Conservation (phyloP, 2,888 invertebrate genomes). For the Agapetus fuscipes region DNA sequence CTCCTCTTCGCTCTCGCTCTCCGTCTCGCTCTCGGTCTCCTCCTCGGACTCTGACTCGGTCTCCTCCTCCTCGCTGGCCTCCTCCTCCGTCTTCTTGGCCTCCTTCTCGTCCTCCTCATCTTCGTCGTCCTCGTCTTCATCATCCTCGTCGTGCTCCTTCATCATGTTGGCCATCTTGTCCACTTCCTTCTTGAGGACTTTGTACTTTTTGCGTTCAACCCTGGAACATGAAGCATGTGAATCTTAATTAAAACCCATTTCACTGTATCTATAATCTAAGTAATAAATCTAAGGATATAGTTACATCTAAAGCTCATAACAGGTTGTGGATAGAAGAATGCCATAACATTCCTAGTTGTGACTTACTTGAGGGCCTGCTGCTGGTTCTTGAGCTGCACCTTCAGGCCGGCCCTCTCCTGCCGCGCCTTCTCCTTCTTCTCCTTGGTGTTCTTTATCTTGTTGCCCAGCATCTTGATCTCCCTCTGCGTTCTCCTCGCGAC, state of each 20-base stretch:
- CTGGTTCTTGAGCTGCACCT: constrained; percentile 73
- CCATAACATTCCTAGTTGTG: too few relatives aligned
- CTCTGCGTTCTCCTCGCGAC: constrained; percentile 52
- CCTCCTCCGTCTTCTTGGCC: constrained; percentile 29
- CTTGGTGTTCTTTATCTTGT: constrained; percentile 55
- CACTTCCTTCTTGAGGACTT: constrained; percentile 75
- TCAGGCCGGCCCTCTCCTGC: constrained; percentile 67
- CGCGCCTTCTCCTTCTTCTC: constrained; percentile 70
- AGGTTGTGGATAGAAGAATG: too few relatives aligned
- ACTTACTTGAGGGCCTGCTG: constrained; percentile 59
- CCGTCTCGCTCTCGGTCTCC: constrained; percentile 57
- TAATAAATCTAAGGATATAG: not conserved
- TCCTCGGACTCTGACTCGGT: constrained; percentile 58
- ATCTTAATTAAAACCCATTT: too few relatives aligned
- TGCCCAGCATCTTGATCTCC: constrained; percentile 54
- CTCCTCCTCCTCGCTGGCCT: constrained; percentile 45
- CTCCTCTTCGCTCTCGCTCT: constrained; percentile 57
- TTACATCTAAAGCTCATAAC: too few relatives aligned
- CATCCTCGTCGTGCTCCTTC: constrained; percentile 68
- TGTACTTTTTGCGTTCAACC: constrained; percentile 75
- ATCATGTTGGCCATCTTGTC: constrained; percentile 85
- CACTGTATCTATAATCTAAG: constrained; percentile 1
- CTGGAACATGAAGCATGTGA: constrained; percentile 28
- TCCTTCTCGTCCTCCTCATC: constrained; percentile 39
- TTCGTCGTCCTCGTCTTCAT: constrained; percentile 56